A percentile compares a stretch with the other conserved stretches of the same genome.
Evolutionary conservation across 2,888 invertebrate species (phyloP).

Genomic region (Hirudinaria manillensis): DNA sequence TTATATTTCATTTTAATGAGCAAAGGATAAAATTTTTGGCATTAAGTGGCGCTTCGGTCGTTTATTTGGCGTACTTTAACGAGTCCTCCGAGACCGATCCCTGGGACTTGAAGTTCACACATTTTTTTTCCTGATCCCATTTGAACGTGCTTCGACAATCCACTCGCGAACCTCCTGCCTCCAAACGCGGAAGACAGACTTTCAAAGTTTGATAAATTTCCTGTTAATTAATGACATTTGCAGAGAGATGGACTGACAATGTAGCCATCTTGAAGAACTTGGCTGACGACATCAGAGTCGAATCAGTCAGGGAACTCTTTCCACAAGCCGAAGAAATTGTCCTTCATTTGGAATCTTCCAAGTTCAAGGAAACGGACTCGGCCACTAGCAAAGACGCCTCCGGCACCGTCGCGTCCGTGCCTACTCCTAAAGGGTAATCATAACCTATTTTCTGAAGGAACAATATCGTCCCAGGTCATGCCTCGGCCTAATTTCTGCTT

Average conservation of each 20-base stretch:
- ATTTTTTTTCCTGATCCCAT: no score
- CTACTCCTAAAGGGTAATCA: conserved; percentile 20
- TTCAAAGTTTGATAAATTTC: conserved; percentile 1
- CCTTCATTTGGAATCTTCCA: conserved; percentile 23
- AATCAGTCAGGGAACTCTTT: conserved; percentile 29
- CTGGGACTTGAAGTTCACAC: no score
- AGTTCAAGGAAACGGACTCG: conserved; percentile 5
- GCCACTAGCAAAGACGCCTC: conserved; percentile 6
- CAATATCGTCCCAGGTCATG: not conserved
- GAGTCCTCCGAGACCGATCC: no score
- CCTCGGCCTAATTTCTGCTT: no score
- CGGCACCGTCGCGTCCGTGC: not conserved
- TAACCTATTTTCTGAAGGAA: conserved; percentile 16
- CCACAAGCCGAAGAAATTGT: conserved; percentile 31
- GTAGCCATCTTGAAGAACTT: conserved; percentile 31
- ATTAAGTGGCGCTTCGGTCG: no score
- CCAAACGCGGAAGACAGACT: no score
- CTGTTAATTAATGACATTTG: conserved; percentile 10
- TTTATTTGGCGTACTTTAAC: no score
- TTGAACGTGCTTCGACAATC: no score
- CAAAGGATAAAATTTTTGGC: no score
- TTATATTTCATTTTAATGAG: not conserved
- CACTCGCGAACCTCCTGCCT: no score
- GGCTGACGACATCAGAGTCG: conserved; percentile 26
- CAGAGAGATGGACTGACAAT: conserved; percentile 35